phyloP scores from a whole-genome alignment of 2,797 vertebrate genomes.

The Sebastiscus albofasciatus region DNA sequence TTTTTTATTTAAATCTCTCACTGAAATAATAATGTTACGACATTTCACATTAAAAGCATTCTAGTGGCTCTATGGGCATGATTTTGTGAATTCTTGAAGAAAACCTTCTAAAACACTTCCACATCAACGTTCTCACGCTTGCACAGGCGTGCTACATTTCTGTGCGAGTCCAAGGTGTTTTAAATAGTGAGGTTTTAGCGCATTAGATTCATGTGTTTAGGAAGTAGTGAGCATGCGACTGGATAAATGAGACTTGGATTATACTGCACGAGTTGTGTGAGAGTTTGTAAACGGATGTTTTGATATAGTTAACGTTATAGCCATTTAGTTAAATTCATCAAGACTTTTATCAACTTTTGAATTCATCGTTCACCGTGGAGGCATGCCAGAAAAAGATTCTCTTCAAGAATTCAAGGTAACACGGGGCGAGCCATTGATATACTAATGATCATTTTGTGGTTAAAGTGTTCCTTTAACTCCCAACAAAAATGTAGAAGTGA shows the following conservation, averaged over 20 bases:
- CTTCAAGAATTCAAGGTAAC: neutral
- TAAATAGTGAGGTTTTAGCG: too few species aligned
- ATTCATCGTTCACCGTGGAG: neutral
- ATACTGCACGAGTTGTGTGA: too few species aligned
- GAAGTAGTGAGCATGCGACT: too few species aligned
- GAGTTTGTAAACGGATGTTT: neutral
- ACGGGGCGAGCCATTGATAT: neutral
- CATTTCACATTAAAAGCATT: neutral
- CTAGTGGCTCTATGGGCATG: neutral
- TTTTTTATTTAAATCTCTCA: too few species aligned
- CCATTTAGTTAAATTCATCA: neutral
- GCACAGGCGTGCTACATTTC: too few species aligned
- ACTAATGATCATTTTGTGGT: too few species aligned
- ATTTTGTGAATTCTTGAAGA: too few species aligned
- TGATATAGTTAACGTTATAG: neutral
- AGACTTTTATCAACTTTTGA: neutral
- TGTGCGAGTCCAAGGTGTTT: too few species aligned
- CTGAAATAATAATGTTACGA: fast-evolving
- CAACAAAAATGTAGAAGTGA: neutral
- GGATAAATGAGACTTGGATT: too few species aligned
- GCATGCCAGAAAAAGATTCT: neutral
- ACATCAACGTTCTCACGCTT: too few species aligned
- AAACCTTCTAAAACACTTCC: too few species aligned
- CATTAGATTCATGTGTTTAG: too few species aligned
- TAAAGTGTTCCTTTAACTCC: neutral